Percentiles rank a stretch among this genome's conserved stretches.
Evolutionary conservation across 2,888 invertebrate species (phyloP).

Genomic region (Drosophila austrosaltans): DNA sequence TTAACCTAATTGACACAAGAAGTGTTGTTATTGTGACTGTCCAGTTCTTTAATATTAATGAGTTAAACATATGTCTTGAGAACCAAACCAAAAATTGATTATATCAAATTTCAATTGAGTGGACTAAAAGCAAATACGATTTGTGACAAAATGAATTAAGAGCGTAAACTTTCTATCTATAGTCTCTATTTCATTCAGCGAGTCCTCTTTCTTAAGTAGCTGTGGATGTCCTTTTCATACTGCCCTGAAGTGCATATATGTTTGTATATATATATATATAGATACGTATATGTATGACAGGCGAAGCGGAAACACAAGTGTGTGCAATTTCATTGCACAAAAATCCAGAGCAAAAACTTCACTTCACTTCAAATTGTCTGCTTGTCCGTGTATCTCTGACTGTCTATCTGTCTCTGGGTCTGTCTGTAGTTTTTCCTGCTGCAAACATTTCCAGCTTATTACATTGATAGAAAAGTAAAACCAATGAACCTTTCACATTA

Average conservation of each 20-base stretch:
- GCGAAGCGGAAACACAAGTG: constrained; percentile 68
- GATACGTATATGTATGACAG: constrained; percentile 43
- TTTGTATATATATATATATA: constrained; percentile 34
- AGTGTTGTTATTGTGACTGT: background rate
- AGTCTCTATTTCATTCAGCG: constrained; percentile 64
- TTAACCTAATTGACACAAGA: constrained; percentile 11
- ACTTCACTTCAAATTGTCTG: constrained; percentile 54
- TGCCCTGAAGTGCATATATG: constrained; percentile 1
- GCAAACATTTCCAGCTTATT: constrained; percentile 78
- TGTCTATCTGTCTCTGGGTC: constrained; percentile 10
- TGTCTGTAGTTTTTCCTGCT: constrained; percentile 38
- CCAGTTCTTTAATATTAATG: constrained; percentile 1
- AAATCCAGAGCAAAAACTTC: constrained; percentile 55
- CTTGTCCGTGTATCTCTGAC: constrained; percentile 28
- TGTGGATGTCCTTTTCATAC: constrained; percentile 22
- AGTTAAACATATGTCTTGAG: background rate
- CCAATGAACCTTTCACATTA: constrained; percentile 79
- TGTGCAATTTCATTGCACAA: constrained; percentile 66
- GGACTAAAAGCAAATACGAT: constrained; percentile 50
- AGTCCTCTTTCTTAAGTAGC: constrained; percentile 27
- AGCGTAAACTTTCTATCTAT: constrained; percentile 37
- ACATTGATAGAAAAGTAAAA: constrained; percentile 78
- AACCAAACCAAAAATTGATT: background rate
- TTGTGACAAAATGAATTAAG: constrained; percentile 67
- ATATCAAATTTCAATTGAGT: constrained; percentile 34